Evolutionary conservation across 2,113 vertebrate species (phyloP), one percentile per base, ranked within the genome.

Genomic region (Zapus hudsonius): DNA sequence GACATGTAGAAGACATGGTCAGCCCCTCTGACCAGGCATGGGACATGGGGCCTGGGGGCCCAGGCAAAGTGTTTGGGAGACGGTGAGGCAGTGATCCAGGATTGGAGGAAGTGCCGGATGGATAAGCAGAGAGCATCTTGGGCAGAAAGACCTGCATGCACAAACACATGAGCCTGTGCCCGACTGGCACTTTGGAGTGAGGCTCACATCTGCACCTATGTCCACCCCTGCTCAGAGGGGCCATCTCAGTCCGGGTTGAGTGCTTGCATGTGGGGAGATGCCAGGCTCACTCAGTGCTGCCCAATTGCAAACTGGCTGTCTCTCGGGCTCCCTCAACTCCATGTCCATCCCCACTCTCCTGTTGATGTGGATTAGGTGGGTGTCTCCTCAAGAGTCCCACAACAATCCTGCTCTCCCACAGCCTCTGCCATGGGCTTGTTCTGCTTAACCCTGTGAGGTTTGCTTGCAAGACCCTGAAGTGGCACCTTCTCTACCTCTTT

Each of bases 191-290:
- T 70, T 36, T 38, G 52, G 84, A 63, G 20, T 12, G 38, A 36
- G 38, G n/a, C 47, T 40, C 52, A n/a, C 1, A n/a, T 16, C 61
- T 31, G 44, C 19, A 23, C 36, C 64, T 25, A 5, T 2, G 27
- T 25, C 44, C 2, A 3, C 3, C 23, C 33, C 29, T n/a, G 22
- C 20, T 64, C 52, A 36, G 47, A 84, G n/a, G 27, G 31, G 31
- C 17, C 1, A 25, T 22, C 1, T 25, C 33, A 47, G 55, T n/a
- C 52, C 38, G 52, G 29, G 42, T 16, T n/a, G 38, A 22, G 69
- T 76, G 59, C 23, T 20, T 11, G 31, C 0, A 0, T 8, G 1
- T 27, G 2, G 47, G 55, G 81, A 78, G 19, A n/a, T 16, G 44
- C 16, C 59, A 40, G 13, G 38, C 31, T 76, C 9, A 40, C 42